Percentiles rank a stretch among this genome's conserved stretches.
Evolutionary conservation across 2,797 vertebrate genomes (phyloP).

Genomic region (Spinus pinus): DNA sequence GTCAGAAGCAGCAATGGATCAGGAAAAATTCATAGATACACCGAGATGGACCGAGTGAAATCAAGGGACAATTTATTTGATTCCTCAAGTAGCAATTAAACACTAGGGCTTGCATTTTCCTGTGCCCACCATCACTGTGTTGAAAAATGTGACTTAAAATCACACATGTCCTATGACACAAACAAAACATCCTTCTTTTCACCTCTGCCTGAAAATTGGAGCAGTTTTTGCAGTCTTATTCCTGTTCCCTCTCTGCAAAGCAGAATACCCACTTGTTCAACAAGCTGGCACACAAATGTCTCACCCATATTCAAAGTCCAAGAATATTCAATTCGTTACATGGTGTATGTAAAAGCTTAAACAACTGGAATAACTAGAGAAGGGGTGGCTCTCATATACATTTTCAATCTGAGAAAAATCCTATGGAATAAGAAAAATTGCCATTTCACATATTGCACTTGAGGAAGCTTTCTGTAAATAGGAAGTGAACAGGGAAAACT

Average conservation of each 20-base stretch:
- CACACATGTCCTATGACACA: background rate
- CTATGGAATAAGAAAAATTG: background rate
- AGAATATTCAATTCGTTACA: rapidly evolving
- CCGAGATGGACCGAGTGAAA: background rate
- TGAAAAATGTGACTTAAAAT: background rate
- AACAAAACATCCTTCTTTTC: background rate
- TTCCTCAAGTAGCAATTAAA: background rate
- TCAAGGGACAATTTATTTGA: background rate
- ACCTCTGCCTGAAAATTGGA: background rate
- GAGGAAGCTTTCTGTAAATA: background rate
- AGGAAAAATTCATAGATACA: background rate
- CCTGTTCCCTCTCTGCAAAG: background rate
- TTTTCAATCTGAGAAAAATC: background rate
- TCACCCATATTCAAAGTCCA: background rate
- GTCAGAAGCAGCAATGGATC: background rate
- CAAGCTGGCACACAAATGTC: background rate
- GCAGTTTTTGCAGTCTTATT: background rate
- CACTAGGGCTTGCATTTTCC: background rate
- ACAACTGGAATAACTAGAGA: background rate
- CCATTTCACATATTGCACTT: background rate
- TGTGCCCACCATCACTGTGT: background rate
- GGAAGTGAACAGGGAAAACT: background rate
- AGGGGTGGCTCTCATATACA: background rate
- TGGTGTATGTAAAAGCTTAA: background rate
- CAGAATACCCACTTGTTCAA: background rate